Evolutionary conservation across 2,888 invertebrate genomes (phyloP), one percentile per base, ranked within the genome.

Genomic region (Meteorus cinctellus): DNA sequence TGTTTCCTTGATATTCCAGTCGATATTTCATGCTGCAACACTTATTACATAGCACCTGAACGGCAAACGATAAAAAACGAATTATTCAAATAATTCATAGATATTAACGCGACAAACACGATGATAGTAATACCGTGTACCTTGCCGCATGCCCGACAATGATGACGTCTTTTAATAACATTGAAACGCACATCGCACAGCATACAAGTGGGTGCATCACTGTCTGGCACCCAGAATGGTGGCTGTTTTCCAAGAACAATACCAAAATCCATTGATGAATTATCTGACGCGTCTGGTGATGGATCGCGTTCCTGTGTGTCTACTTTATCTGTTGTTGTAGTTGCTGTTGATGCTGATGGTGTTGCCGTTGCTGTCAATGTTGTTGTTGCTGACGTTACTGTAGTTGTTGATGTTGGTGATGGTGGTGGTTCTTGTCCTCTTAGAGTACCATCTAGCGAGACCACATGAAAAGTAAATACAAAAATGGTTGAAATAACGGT

Each of bases 161-260:
- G 97, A 90, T 97, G 97, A 51, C 97, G 91, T 62, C 96, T 91
- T 87, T 94, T 95, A 69, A 96, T 92, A 79, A 97, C 92, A 0
- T 95, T 96, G 89, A 97, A 97, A 88, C 94, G 95, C 65, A 92
- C 89, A 78, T 94, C 93, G 87, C 97, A 97, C 81, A 95, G 93
- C 94, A 97, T 94, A 87, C 97, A 97, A 79, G 91, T 91, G n/a
- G 92, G 91, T 6, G 96, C 95, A 82, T 95, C 95, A 4, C 93
- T 91, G 88, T 97, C 97, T 0, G 96, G 96, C 71, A 97, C 93
- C 97, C 97, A 97, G 83, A 94, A 92, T 0, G 97, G 97, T 16
- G 95, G 94, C 74, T 94, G 92, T 86, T 94, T 93, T 0, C 96
- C 96, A 73, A 96, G 88, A 79, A 91, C 87, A 16, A 89, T 89